Evolutionary conservation across 92 coral and sea anemone genomes (phyloP).

Genomic region (Parazoanthus darwini): DNA sequence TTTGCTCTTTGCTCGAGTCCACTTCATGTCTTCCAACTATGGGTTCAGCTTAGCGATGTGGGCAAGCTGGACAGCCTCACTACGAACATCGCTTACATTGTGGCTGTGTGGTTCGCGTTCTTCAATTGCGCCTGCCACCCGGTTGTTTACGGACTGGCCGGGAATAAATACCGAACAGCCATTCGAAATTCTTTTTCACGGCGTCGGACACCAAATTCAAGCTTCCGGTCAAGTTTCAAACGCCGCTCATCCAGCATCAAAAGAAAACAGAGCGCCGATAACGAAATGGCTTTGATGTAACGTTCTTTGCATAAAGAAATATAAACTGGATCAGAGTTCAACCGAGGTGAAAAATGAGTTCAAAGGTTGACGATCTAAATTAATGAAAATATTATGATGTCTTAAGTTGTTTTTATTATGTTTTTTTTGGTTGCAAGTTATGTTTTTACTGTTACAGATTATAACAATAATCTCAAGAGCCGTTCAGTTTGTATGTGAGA

Average conservation of each 20-base stretch:
- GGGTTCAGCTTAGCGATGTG: constrained; percentile 37
- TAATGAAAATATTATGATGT: too few relatives aligned
- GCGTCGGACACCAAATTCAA: constrained; percentile 27
- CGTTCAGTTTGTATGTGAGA: not conserved
- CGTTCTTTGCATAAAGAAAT: not conserved
- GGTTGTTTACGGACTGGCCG: constrained; percentile 69
- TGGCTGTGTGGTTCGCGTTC: constrained; percentile 55
- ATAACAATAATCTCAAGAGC: too few relatives aligned
- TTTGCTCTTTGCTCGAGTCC: constrained; percentile 72
- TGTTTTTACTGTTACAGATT: not conserved
- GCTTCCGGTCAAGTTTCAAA: not conserved
- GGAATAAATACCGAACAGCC: constrained; percentile 73
- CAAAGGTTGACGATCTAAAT: too few relatives aligned
- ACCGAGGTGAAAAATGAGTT: too few relatives aligned
- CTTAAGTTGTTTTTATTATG: not conserved
- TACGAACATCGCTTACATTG: constrained; percentile 47
- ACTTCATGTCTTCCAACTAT: constrained; percentile 39
- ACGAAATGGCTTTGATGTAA: not conserved
- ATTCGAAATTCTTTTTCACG: constrained; percentile 55
- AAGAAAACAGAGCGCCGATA: constrained; percentile 7
- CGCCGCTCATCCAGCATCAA: not conserved
- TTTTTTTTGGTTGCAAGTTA: not conserved
- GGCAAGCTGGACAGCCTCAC: not conserved
- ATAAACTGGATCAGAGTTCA: too few relatives aligned
- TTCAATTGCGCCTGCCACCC: constrained; percentile 75